Evolutionary conservation across 2,797 vertebrate genomes (phyloP), one percentile per base, ranked within the genome.

Genomic region (Onychomys leucogaster): DNA sequence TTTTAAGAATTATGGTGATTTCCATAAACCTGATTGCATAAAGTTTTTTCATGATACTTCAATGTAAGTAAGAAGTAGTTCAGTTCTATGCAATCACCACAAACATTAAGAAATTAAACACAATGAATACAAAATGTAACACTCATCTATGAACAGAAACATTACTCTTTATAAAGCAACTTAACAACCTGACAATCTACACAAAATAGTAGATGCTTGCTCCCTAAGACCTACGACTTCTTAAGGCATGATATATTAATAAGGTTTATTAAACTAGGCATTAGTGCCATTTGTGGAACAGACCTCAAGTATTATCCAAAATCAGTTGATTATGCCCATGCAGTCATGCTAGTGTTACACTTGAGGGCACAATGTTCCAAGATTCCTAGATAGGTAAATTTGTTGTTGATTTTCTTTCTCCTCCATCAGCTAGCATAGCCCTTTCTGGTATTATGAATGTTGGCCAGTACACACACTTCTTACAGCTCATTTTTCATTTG

Each of bases 41-140:
- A 89, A 41, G 0, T 2, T 7, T 87, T 49, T 52, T 37, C n/a
- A 85, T 43, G 10, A 71, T 17, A 12, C 16, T 19, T 32, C 52
- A 57, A 2, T 19, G 75, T 37, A 37, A 83, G 27, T 32, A 37
- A 82, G 8, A 14, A 61, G 4, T 34, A 37, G 46, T 76, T 92
- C 7, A 63, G 8, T 52, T 73, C 10, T 55, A 23, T n/a, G 10
- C 49, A 87, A 80, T 41, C 21, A 65, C 2, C 8, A 43, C 0
- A 81, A 7, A 87, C 37, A 12, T 87, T 95, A 75, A 82, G 8
- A 88, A 95, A 80, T 63, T 23, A 91, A 41, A 80, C 46, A 34
- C 29, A 85, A 23, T 34, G 29, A n/a, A 67, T 43, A 46, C 43
- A 43, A 27, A 65, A 11, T 8, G 9, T 65, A 65, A 13, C 29